Conservation (phyloP, 2,888 invertebrate species). For the Carpatolechia fugitivella region DNA sequence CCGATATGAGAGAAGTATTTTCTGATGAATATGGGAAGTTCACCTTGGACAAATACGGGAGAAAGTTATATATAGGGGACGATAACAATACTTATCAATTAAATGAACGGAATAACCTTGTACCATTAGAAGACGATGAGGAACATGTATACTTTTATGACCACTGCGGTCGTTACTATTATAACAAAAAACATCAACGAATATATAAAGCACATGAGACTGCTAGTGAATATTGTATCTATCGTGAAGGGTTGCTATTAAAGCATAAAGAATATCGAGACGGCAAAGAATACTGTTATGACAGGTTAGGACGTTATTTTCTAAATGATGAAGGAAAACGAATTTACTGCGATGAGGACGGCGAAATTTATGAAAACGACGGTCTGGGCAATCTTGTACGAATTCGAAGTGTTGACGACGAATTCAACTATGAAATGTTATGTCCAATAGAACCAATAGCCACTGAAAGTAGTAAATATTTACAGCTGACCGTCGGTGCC, state of each 20-base stretch:
- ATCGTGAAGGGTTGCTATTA: constrained; percentile 27
- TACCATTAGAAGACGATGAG: constrained; percentile 33
- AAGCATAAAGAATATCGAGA: constrained; percentile 32
- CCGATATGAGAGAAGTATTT: constrained; percentile 32
- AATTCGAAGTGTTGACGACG: constrained; percentile 19
- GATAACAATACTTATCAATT: constrained; percentile 33
- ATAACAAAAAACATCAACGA: constrained; percentile 22
- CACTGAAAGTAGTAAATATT: constrained; percentile 35
- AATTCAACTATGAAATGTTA: background rate
- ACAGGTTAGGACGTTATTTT: constrained; percentile 38
- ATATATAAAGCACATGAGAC: constrained; percentile 32
- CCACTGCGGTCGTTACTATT: constrained; percentile 39
- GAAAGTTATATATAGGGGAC: constrained; percentile 34
- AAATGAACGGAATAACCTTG: constrained; percentile 32
- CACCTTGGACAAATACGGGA: constrained; percentile 35
- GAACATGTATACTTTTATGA: constrained; percentile 40
- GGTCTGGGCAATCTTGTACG: constrained; percentile 35
- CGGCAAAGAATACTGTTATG: constrained; percentile 33
- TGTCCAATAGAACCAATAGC: constrained; percentile 28
- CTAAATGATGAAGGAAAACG: constrained; percentile 25
- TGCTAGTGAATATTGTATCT: constrained; percentile 36
- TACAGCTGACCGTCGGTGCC: constrained; percentile 34
- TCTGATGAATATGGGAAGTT: constrained; percentile 34
- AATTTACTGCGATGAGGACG: constrained; percentile 32
- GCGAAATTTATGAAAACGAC: constrained; percentile 30